Base-by-base conservation (phyloP, 2,888 invertebrate species). In the Patella pellucida region DNA sequence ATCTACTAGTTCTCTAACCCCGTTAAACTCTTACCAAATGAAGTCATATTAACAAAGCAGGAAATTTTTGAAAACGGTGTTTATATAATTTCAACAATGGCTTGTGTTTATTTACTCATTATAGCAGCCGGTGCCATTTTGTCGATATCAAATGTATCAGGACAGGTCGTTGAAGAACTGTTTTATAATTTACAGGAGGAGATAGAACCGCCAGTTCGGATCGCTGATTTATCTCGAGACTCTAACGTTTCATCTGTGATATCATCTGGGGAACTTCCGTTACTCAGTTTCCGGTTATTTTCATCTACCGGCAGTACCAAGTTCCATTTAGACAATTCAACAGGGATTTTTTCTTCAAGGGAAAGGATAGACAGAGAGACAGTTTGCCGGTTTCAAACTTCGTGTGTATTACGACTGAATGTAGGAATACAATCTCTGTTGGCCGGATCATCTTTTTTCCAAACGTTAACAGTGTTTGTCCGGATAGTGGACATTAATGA, bases 181-280 rank as follows among this genome's bases (percentile, higher is more conserved):
- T 62, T 9, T 62, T 62, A 62, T 62, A 11, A 62, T 62, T 62
- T 62, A 12, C 62, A 62, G 62, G 62, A 62, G 23, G 62, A 62
- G 14, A 19, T 23, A 14, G 62, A 7, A 19, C 62, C 62, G 19
- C 11, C 15, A 23, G 62, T 62, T 15, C 19, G 19, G 11, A 62
- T 62, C 23, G 19, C 62, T 3, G 62, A 62, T 23, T 23, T 62
- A 11, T 19, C 62, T 3, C 23, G 12, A 19, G 23, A 62, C 23
- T 62, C 62, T 3, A 62, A 62, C 23, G 23, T 62, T 15, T 62
- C 62, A 62, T 62, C 62, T 23, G 62, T 62, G 62, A 19, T 62
- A 11, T 19, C 9, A 19, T 23, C 62, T 11, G 14, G 19, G 19
- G 62, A 62, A 23, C 19, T 62, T 12, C 62, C 62, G 11, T 62